phyloP scores from a whole-genome alignment of 2,113 vertebrate species.

The Callipepla californica region DNA sequence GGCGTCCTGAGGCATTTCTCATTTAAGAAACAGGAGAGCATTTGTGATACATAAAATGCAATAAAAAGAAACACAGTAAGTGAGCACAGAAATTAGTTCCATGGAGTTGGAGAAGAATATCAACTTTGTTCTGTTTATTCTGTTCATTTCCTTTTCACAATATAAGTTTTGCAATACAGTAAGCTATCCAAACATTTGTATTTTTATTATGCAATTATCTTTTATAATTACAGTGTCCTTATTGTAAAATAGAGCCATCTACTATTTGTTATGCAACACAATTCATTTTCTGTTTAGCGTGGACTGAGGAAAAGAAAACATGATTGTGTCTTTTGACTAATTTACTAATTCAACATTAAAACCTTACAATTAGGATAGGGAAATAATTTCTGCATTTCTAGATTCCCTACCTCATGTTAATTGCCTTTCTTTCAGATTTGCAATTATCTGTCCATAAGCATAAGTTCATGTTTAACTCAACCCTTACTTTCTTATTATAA shows the following conservation, averaged over 20 bases:
- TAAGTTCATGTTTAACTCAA: background rate
- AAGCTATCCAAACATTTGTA: background rate
- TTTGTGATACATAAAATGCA: background rate
- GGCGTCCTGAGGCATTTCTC: background rate
- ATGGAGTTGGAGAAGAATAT: background rate
- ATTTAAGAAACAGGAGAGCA: conserved; percentile 4
- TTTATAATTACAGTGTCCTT: background rate
- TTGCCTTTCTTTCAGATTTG: background rate
- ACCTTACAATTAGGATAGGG: background rate
- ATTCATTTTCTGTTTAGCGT: background rate
- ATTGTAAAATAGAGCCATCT: background rate
- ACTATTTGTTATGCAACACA: background rate
- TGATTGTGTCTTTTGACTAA: background rate
- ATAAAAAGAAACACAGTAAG: background rate
- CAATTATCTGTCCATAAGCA: background rate
- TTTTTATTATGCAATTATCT: conserved; percentile 2
- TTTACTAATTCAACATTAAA: background rate
- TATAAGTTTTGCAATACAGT: background rate
- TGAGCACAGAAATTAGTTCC: background rate
- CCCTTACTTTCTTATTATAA: background rate
- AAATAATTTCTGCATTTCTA: background rate
- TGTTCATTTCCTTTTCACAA: background rate
- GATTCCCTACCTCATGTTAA: background rate
- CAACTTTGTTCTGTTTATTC: conserved; percentile 31
- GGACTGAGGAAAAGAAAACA: background rate